Evolutionary conservation across 2,797 vertebrate genomes (phyloP), one percentile per base, ranked within the genome.

Genomic region (Parauchenoglanis ngamensis): DNA sequence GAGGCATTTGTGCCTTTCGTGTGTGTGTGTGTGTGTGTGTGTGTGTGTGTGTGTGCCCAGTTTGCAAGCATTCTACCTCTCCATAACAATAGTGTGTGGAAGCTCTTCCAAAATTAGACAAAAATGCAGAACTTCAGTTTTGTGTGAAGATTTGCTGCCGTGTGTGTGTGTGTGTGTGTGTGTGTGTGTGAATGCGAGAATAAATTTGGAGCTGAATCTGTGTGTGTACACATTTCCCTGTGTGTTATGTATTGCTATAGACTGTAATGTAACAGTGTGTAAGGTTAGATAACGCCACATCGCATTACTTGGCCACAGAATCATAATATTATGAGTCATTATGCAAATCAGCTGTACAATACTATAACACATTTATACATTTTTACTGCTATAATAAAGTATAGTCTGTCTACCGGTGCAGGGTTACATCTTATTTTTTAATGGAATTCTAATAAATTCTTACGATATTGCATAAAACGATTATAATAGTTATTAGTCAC

Each of bases 21-120:
- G 67, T 85, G 76, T 75, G 65, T 72, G 75, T 85, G 75, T 88
- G 63, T 72, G 67, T 87, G 67, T 83, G n/a, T 76, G 28, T 83
- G 56, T 77, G 8, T 85, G 49, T 54, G 35, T 84, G 46, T 79
- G 75, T 78, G 19, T 75, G 28, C 15, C 21, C 19, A 12, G 19
- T 56, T 19, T 40, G 52, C 67, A 25, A 15, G 2, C 23, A 56
- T 72, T 72, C 28, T 44, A 25, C 83, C 67, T 84, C 28, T 57
- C 21, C 49, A 57, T 84, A 72, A 63, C 44, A 72, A 13, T 44
- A 35, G 10, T 63, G 19, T 40, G 17, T 40, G 25, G 40, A 46
- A 52, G 25, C 65, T 31, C 15, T 54, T 40, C 83, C 23, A 84
- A 84, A 84, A 40, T 84, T 73, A 65, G 44, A n/a, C 40, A 65